Percentiles rank a stretch among this genome's conserved stretches.
Conservation (phyloP, 2,888 invertebrate genomes). For the Polylopha cassiicola region DNA sequence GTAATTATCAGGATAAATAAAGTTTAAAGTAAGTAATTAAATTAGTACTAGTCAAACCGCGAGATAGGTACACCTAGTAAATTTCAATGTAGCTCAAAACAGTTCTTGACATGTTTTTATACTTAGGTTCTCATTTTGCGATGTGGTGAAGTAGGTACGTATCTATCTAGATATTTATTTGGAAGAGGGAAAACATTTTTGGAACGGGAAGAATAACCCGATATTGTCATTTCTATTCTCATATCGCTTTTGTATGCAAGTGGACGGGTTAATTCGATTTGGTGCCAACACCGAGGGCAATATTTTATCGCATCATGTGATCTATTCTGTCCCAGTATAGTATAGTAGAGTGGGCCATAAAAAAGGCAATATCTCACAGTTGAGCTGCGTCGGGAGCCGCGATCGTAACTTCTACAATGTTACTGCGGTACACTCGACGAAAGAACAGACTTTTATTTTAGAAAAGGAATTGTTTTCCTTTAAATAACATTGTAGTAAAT, state of each 20-base stretch:
- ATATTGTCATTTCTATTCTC: constrained; percentile 69
- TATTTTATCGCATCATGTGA: constrained; percentile 77
- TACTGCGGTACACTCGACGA: constrained; percentile 60
- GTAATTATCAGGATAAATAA: no score
- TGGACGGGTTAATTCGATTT: constrained; percentile 77
- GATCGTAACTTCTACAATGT: constrained; percentile 76
- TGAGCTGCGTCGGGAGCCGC: constrained; percentile 67
- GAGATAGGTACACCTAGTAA: no score
- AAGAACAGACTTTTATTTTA: constrained; percentile 60
- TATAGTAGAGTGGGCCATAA: constrained; percentile 75
- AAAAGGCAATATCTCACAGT: constrained; percentile 77
- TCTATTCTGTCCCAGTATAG: constrained; percentile 74
- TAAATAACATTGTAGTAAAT: constrained; percentile 21
- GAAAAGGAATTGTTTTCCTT: constrained; percentile 54
- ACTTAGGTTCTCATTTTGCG: no score
- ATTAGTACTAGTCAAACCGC: no score
- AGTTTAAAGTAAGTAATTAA: no score
- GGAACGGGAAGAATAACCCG: constrained; percentile 50
- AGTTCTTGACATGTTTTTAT: no score
- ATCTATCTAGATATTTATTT: constrained; percentile 33
- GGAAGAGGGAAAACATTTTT: constrained; percentile 58
- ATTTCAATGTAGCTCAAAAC: no score
- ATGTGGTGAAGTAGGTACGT: background rate
- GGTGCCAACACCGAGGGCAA: constrained; percentile 67
- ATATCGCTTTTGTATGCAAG: constrained; percentile 73